Evolutionary conservation across 2,797 vertebrate species (phyloP), one percentile per base, ranked within the genome.

Genomic region (Sebastes itinus): DNA sequence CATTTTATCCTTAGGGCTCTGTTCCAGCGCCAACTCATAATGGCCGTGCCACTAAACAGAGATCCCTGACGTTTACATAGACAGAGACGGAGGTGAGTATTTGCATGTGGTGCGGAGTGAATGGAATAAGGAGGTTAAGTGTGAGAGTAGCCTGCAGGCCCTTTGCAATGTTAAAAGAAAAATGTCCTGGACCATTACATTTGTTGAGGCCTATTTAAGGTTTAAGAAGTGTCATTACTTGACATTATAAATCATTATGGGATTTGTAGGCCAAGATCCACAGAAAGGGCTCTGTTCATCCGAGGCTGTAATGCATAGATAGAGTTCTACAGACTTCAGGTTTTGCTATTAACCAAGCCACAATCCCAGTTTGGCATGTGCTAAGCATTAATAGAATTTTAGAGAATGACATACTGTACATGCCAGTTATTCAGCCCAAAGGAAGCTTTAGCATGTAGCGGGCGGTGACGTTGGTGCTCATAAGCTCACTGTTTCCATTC

Each of bases 401-500:
- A 84, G 38, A 69, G 68, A 85, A 77, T 66, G 63, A 74, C 64
- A 83, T 42, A 12, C 22, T 78, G 35, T 38, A 22, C 28, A 32
- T 67, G 75, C 62, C 68, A 74, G 46, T 52, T 78, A n/a, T 82
- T 77, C 52, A 49, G 67, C 64, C 60, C 65, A 74, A 67, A 85
- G 55, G 78, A 82, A 73, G 79, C 73, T 68, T 69, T 22, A 75
- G 33, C 63, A 61, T 81, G 75, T 52, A 55, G 65, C n/a, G 12
- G 58, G 28, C 56, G 18, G 20, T 84, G 85, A 87, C 62, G 33
- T 6, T 30, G 22, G 46, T 42, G 72, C 77, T 69, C 54, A 73
- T 87, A 84, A 83, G 16, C 61, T 90, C 87, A 90, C 30, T 82
- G 60, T 94, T 94, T 93, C 92, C 89, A 88, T 73, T 79, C 71